Evolutionary conservation across 2,888 invertebrate species (phyloP).

Genomic region (Orchesellides sinensis): DNA sequence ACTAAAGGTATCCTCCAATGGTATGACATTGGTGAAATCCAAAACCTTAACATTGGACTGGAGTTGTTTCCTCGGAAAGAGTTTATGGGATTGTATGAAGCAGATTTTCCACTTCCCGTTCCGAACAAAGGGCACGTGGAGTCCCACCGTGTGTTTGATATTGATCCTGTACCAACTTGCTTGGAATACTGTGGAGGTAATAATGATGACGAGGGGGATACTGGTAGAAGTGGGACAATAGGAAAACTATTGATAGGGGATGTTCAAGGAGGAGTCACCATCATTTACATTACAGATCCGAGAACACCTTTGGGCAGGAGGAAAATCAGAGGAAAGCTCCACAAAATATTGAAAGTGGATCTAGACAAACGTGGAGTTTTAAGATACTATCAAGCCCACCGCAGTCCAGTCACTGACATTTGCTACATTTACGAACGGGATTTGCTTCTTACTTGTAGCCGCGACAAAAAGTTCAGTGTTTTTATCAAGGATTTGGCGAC

Average conservation of each 20-base stretch:
- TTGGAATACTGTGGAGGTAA: constrained; percentile 67
- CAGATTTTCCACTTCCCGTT: constrained; percentile 45
- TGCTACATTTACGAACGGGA: constrained; percentile 57
- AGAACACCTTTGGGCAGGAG: constrained; percentile 56
- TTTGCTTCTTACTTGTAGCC: constrained; percentile 64
- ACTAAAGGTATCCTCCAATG: constrained; percentile 71
- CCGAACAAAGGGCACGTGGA: constrained; percentile 71
- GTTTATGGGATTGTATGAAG: constrained; percentile 57
- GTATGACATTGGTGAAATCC: constrained; percentile 72
- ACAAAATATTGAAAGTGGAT: constrained; percentile 43
- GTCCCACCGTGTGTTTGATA: constrained; percentile 69
- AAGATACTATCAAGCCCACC: constrained; percentile 66
- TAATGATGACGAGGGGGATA: too few species aligned
- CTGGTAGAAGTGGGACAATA: neutral
- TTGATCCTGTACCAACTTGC: constrained; percentile 58
- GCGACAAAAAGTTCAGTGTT: constrained; percentile 70
- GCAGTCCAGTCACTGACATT: constrained; percentile 62
- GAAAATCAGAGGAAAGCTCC: constrained; percentile 68
- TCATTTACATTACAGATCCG: constrained; percentile 60
- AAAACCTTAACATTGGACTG: constrained; percentile 67
- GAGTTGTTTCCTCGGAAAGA: constrained; percentile 69
- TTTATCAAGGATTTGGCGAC: constrained; percentile 69
- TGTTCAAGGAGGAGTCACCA: constrained; percentile 64
- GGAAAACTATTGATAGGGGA: constrained; percentile 69
- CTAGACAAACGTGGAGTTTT: constrained; percentile 24